phyloP scores from a whole-genome alignment of 2,888 invertebrate species.

The Rhamphomyia laevipes region DNA sequence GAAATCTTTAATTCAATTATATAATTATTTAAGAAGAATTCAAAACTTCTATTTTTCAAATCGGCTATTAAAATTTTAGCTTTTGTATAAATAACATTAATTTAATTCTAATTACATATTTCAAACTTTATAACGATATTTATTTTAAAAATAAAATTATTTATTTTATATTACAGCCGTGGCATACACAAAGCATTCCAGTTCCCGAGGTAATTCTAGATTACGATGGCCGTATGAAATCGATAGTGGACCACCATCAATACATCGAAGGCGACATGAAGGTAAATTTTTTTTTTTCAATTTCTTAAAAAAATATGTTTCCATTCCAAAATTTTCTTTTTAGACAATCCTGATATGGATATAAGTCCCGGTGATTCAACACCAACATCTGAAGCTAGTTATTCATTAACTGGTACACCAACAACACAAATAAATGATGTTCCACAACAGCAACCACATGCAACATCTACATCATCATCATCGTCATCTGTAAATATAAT shows the following conservation, averaged over 20 bases:
- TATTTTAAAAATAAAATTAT: background rate
- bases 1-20: too few species aligned
- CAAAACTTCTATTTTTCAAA: too few species aligned
- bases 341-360: slow-evolving; percentile 77
- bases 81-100: background rate
- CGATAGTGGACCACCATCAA: slow-evolving; percentile 30
- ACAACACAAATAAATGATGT: slow-evolving; percentile 23
- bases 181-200: slow-evolving; percentile 68
- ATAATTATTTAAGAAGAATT: too few species aligned
- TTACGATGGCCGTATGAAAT: slow-evolving; percentile 38
- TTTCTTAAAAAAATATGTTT: background rate
- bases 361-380: slow-evolving; percentile 86
- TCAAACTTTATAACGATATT: background rate
- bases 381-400: slow-evolving; percentile 71
- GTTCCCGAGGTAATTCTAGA: slow-evolving; percentile 44
- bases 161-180: slow-evolving; percentile 10
- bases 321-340: slow-evolving; percentile 17
- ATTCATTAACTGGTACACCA: slow-evolving; percentile 39
- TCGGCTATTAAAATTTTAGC: too few species aligned
- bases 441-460: slow-evolving; percentile 12
- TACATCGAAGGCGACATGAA: slow-evolving; percentile 36
- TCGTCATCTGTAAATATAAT: slow-evolving; percentile 17
- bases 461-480: slow-evolving; percentile 19
- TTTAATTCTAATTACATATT: background rate
- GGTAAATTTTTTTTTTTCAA: too few species aligned